Evolutionary conservation across 2,797 vertebrate species (phyloP).

Genomic region (Dipus sagitta): DNA sequence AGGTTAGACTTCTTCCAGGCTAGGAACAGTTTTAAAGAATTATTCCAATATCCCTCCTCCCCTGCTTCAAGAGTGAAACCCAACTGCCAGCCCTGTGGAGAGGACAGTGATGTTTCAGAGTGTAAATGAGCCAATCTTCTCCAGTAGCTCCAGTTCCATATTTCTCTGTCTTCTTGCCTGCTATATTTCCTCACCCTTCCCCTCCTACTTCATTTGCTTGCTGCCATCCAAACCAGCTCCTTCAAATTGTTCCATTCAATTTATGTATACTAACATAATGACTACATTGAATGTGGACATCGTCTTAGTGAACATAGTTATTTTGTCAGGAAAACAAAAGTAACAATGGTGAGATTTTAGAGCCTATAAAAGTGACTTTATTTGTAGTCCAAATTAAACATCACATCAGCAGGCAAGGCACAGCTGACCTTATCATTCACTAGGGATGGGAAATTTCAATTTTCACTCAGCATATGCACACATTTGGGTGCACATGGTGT

Average conservation of each 20-base stretch:
- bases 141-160: background rate
- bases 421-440: background rate
- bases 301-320: background rate
- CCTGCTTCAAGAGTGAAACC: too few species aligned
- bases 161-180: too few species aligned
- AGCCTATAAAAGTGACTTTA: background rate
- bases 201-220: background rate
- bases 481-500: rapidly evolving
- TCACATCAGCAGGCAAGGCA: background rate
- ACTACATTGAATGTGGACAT: background rate
- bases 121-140: background rate
- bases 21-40: background rate
- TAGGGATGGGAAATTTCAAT: background rate
- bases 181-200: rapidly evolving
- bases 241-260: background rate
- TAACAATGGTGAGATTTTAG: background rate
- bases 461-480: background rate
- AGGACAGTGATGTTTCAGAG: background rate
- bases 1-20: background rate
- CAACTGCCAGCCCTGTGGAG: background rate
- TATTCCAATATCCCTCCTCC: background rate
- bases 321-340: background rate
- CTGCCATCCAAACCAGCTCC: background rate
- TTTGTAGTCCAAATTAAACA: background rate
- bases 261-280: background rate